Conservation (phyloP, 2,888 invertebrate genomes). For the Junonia oenone region DNA sequence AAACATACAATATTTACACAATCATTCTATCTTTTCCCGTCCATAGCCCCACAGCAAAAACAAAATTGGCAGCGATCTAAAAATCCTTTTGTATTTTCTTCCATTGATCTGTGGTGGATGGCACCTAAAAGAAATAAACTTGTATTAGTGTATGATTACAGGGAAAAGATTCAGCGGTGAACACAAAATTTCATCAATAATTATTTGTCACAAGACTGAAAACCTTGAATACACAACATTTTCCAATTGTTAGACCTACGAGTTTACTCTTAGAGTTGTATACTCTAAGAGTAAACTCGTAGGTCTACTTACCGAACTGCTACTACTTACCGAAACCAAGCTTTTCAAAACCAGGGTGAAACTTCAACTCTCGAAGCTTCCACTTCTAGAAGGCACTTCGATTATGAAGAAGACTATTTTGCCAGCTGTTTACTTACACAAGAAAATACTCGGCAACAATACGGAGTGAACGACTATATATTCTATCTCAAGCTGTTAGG, state of each 20-base stretch:
- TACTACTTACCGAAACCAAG: slow-evolving; percentile 35
- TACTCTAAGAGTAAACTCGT: slow-evolving; percentile 30
- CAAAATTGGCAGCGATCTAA: slow-evolving; percentile 39
- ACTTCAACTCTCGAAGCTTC: slow-evolving; percentile 28
- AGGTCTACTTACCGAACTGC: slow-evolving; percentile 29
- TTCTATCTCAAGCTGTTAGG: slow-evolving; percentile 38
- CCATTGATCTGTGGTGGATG: slow-evolving; percentile 35
- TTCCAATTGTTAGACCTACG: slow-evolving; percentile 33
- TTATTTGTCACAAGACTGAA: slow-evolving; percentile 33
- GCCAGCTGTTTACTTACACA: slow-evolving; percentile 27
- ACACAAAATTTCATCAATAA: slow-evolving; percentile 36
- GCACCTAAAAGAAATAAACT: slow-evolving; percentile 34
- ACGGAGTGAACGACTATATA: slow-evolving; percentile 40
- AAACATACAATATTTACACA: slow-evolving; percentile 32
- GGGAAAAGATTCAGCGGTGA: slow-evolving; percentile 1
- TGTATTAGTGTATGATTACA: neutral
- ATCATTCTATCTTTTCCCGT: slow-evolving; percentile 39
- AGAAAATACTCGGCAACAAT: slow-evolving; percentile 42
- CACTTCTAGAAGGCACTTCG: slow-evolving; percentile 39
- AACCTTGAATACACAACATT: slow-evolving; percentile 33
- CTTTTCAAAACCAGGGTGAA: slow-evolving; percentile 33
- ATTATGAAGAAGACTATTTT: slow-evolving; percentile 44
- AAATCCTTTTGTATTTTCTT: slow-evolving; percentile 35
- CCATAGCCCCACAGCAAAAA: slow-evolving; percentile 37
- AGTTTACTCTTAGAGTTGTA: slow-evolving; percentile 21